These are phyloP conservation scores for Microtus pennsylvanicus DNA, from an alignment of 2,113 vertebrate genomes.

Conservation along the genomic window DNA sequence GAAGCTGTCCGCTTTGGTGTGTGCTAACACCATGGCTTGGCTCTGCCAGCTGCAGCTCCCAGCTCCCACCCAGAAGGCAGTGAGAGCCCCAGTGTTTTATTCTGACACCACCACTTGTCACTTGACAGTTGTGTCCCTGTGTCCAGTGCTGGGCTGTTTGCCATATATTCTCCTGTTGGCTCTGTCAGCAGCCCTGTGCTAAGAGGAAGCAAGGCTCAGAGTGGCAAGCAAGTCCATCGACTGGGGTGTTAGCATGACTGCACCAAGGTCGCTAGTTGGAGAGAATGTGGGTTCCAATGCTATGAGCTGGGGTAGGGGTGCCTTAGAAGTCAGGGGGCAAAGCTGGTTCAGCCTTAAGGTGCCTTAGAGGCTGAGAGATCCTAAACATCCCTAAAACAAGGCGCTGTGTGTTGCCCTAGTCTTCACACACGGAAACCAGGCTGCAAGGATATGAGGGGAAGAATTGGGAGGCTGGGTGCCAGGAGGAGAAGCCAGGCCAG, in stretches of 20 bases:
- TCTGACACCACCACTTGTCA: rapidly evolving
- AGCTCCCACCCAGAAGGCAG: neutral
- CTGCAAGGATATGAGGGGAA: neutral
- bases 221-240: rapidly evolving
- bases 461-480: neutral
- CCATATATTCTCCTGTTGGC: neutral
- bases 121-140: rapidly evolving
- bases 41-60: neutral
- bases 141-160: neutral
- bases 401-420: neutral
- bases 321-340: neutral
- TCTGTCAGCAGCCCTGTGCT: no score
- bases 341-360: rapidly evolving
- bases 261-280: neutral
- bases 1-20: neutral
- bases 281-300: neutral
- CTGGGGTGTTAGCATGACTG: neutral
- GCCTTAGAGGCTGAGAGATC: no score
- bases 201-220: neutral
- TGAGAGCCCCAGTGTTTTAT: neutral
- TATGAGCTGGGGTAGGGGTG: rapidly evolving
- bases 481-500: neutral
- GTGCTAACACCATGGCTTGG: rapidly evolving
- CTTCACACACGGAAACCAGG: neutral
- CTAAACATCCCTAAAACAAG: neutral